Evolutionary conservation across 2,113 vertebrate genomes (phyloP).

Genomic region (Ctenomys sociabilis): DNA sequence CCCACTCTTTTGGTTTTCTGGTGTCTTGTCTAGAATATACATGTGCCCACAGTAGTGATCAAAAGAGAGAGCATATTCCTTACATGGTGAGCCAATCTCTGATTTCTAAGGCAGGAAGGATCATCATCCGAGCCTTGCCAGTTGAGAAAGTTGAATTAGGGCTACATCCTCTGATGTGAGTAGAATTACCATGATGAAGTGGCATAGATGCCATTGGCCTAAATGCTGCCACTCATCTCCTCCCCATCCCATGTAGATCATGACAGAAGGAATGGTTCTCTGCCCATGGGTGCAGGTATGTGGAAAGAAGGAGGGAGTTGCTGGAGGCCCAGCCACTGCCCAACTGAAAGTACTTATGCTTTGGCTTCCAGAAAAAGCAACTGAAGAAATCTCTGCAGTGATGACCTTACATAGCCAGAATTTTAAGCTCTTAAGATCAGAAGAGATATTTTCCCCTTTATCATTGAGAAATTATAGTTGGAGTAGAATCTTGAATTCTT

Average conservation of each 20-base stretch:
- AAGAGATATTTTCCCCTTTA: not conserved
- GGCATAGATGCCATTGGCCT: not conserved
- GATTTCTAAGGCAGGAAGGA: not conserved
- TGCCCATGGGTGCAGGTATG: not conserved
- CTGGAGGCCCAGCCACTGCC: not conserved
- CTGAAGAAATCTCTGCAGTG: not conserved
- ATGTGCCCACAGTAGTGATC: not conserved
- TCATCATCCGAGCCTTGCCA: not conserved
- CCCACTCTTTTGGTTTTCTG: not conserved
- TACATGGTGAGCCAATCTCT: not conserved
- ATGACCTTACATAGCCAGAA: not conserved
- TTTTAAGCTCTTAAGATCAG: conserved; percentile 15
- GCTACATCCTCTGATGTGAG: not conserved
- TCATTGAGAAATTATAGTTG: not conserved
- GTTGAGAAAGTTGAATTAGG: not conserved
- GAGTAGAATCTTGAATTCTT: conserved; percentile 26
- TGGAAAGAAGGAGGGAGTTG: not conserved
- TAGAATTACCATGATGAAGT: too few relatives aligned
- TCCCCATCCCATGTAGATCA: not conserved
- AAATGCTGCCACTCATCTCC: not conserved
- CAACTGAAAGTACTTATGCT: not conserved
- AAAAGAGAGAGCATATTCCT: not conserved
- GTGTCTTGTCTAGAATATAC: not conserved
- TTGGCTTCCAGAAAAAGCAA: conserved; percentile 4
- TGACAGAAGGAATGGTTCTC: not conserved